Percentiles rank a stretch among this genome's conserved stretches.
Evolutionary conservation across 1,140 invertebrate species (phyloP).

Genomic region (Trichonephila clavata): DNA sequence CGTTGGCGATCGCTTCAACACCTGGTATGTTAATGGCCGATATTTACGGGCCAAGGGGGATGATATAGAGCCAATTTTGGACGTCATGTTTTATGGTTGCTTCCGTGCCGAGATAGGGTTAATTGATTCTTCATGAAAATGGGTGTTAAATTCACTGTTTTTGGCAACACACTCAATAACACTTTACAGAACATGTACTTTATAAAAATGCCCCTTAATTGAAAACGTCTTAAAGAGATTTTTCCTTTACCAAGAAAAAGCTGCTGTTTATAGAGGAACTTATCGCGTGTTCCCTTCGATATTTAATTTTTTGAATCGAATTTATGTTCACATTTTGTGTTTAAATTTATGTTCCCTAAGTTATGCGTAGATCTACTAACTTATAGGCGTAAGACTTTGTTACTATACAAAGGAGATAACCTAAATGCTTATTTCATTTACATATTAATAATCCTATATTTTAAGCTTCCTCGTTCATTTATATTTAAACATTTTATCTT

Average conservation of each 20-base stretch:
- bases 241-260: neutral
- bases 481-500: no score
- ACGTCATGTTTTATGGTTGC: neutral
- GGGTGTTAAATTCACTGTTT: neutral
- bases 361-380: no score
- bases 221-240: neutral
- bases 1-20: neutral
- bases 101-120: neutral
- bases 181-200: neutral
- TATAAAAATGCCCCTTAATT: neutral
- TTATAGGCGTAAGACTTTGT: no score
- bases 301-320: no score
- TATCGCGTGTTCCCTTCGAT: no score
- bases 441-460: no score
- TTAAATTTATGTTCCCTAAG: no score
- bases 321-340: no score
- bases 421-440: no score
- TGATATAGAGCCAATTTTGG: conserved; percentile 54
- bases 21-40: conserved; percentile 39
- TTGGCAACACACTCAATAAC: neutral
- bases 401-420: no score
- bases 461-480: no score
- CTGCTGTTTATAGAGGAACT: no score
- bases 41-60: neutral
- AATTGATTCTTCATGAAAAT: conserved; percentile 58